A percentile compares a stretch with the other conserved stretches of the same genome.
phyloP scores from a whole-genome alignment of 2,888 invertebrate species.

The Erynnis tages region DNA sequence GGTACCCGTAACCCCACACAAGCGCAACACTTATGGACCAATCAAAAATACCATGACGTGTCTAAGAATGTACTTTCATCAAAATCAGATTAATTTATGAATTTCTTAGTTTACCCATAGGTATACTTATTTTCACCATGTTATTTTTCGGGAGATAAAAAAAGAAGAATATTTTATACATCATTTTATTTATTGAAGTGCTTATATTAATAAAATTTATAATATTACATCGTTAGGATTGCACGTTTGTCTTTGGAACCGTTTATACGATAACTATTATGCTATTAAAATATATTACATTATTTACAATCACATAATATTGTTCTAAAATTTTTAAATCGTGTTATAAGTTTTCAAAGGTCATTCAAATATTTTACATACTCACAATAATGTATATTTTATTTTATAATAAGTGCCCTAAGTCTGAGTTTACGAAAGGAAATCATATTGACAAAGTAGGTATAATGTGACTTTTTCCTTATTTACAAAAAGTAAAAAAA shows the following conservation, averaged over 20 bases:
- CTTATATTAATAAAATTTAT: constrained; percentile 57
- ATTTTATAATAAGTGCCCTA: background rate
- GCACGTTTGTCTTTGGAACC: constrained; percentile 75
- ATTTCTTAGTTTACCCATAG: too few species aligned
- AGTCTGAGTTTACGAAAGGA: too few species aligned
- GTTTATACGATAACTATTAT: constrained; percentile 41
- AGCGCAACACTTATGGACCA: too few species aligned
- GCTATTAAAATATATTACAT: constrained; percentile 41
- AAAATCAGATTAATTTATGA: too few species aligned
- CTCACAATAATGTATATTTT: constrained; percentile 11
- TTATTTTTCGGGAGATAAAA: background rate
- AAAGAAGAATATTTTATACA: constrained; percentile 45
- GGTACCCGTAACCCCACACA: too few species aligned
- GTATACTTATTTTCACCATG: background rate
- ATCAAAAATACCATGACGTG: too few species aligned
- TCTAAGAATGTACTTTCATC: too few species aligned
- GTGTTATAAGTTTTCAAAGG: constrained; percentile 37
- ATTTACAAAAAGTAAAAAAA: too few species aligned
- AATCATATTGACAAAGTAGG: too few species aligned
- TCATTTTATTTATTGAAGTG: constrained; percentile 72
- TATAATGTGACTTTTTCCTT: too few species aligned
- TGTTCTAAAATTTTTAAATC: constrained; percentile 40
- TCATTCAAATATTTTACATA: constrained; percentile 32
- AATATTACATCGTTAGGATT: constrained; percentile 61
- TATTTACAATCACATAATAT: constrained; percentile 43